A percentile compares a stretch with the other conserved stretches of the same genome.
These are phyloP conservation scores for Iguana delicatissima DNA, from an alignment of 2,797 vertebrate genomes.

Conservation along the genomic window DNA sequence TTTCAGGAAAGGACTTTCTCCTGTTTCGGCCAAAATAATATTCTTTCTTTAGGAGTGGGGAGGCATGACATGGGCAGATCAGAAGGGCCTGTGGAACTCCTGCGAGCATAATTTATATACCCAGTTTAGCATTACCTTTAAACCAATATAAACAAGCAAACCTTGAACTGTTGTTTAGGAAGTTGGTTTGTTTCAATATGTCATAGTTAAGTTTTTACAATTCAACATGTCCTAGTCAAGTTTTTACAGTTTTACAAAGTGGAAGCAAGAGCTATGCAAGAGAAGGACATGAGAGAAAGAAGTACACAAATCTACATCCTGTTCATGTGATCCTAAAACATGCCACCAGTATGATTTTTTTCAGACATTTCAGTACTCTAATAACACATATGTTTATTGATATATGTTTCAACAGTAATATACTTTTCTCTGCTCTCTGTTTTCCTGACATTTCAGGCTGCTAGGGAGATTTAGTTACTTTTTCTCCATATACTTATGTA, in stretches of 20 bases:
- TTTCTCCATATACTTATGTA: background rate
- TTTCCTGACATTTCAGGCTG: slow-evolving; percentile 21
- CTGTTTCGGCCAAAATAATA: no score
- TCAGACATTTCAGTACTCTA: slow-evolving; percentile 24
- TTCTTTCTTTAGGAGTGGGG: no score
- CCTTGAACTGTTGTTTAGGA: background rate
- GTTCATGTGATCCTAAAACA: background rate
- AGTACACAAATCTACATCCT: no score
- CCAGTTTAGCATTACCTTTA: background rate
- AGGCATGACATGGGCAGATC: no score
- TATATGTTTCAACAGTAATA: slow-evolving; percentile 24
- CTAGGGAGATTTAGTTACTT: slow-evolving; percentile 53
- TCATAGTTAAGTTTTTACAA: background rate
- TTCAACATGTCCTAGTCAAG: background rate
- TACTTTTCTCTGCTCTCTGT: slow-evolving; percentile 14
- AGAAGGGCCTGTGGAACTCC: no score
- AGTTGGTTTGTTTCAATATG: background rate
- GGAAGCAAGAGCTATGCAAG: background rate
- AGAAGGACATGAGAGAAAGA: background rate
- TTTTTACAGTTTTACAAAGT: background rate
- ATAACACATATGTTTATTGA: slow-evolving; percentile 21
- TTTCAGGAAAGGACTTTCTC: no score
- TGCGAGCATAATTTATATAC: no score
- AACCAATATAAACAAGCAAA: background rate
- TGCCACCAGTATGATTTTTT: slow-evolving; percentile 33